phyloP scores from a whole-genome alignment of 1,140 invertebrate genomes.

The Probaryconus sp. region DNA sequence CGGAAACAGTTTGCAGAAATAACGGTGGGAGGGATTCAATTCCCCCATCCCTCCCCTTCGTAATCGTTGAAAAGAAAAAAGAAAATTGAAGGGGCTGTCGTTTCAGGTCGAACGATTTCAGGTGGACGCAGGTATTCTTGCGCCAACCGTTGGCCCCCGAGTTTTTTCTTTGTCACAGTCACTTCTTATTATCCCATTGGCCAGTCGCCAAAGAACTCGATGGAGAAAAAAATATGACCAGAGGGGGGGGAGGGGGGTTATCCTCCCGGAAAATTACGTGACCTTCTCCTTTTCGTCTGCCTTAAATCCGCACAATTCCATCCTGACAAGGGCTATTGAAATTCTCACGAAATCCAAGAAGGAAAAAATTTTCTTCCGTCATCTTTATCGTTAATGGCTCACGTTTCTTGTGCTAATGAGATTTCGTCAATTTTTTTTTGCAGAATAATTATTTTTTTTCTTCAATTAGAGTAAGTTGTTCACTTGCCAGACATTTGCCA shows the following conservation, averaged over 20 bases:
- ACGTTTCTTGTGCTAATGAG: slow-evolving; percentile 53
- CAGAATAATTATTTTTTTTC: too few species aligned
- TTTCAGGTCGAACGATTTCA: slow-evolving; percentile 35
- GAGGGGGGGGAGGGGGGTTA: too few species aligned
- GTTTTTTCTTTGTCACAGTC: slow-evolving; percentile 10
- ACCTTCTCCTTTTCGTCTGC: slow-evolving; percentile 53
- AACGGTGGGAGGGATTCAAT: slow-evolving; percentile 65
- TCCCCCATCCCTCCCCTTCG: slow-evolving; percentile 45
- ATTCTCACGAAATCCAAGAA: slow-evolving; percentile 60
- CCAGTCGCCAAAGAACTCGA: slow-evolving; percentile 65
- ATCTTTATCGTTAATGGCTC: slow-evolving; percentile 42
- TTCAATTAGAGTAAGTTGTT: too few species aligned
- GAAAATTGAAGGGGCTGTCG: slow-evolving; percentile 65
- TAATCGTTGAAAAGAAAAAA: slow-evolving; percentile 72
- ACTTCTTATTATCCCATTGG: slow-evolving; percentile 44
- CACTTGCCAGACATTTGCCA: too few species aligned
- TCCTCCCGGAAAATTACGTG: slow-evolving; percentile 70
- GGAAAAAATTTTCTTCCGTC: slow-evolving; percentile 53
- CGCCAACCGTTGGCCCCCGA: not conserved
- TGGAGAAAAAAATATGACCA: slow-evolving; percentile 70
- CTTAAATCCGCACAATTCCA: slow-evolving; percentile 49
- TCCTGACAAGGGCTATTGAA: slow-evolving; percentile 54
- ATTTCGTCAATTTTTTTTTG: too few species aligned
- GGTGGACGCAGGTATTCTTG: slow-evolving; percentile 28
- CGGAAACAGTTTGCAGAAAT: slow-evolving; percentile 50